These are phyloP conservation scores for Oscheius onirici DNA, from an alignment of 2,888 invertebrate genomes.

Conservation along the genomic window DNA sequence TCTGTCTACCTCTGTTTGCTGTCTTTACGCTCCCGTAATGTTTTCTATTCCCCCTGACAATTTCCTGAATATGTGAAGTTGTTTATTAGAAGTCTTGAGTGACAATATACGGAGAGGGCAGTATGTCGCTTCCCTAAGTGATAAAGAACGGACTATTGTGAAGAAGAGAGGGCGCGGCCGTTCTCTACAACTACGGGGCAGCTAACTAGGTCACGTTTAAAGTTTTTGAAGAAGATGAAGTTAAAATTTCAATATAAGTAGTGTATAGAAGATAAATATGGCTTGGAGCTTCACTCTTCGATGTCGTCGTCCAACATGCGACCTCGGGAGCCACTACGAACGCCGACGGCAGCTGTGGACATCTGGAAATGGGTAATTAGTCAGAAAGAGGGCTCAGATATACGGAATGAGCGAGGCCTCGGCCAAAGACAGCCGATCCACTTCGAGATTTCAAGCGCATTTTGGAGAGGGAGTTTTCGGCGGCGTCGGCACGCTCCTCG, in stretches of 20 bases:
- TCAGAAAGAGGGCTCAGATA: not conserved
- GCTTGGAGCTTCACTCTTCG: slow-evolving; percentile 41
- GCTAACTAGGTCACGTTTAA: not conserved
- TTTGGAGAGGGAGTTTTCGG: slow-evolving; percentile 74
- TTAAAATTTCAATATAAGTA: slow-evolving; percentile 27
- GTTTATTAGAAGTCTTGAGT: slow-evolving; percentile 27
- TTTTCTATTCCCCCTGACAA: not conserved
- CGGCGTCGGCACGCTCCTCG: slow-evolving; percentile 72
- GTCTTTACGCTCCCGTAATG: slow-evolving; percentile 25
- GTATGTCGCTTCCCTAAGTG: slow-evolving; percentile 5
- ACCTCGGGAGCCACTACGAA: slow-evolving; percentile 45
- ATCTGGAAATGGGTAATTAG: slow-evolving; percentile 23
- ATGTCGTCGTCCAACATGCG: slow-evolving; percentile 56
- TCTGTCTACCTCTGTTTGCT: slow-evolving; percentile 31
- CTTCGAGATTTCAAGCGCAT: slow-evolving; percentile 72
- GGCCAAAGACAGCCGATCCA: slow-evolving; percentile 52
- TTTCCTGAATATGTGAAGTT: not conserved
- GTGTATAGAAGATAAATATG: slow-evolving; percentile 23
- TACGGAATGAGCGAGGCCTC: slow-evolving; percentile 60
- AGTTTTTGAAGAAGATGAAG: not conserved
- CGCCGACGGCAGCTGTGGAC: slow-evolving; percentile 26
- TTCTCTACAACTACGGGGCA: slow-evolving; percentile 16
- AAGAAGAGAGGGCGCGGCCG: slow-evolving; percentile 16
- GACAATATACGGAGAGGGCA: slow-evolving; percentile 9
- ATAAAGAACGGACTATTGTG: slow-evolving; percentile 13